Percentiles rank a stretch among this genome's conserved stretches.
Evolutionary conservation across 2,888 invertebrate species (phyloP).

Genomic region (Carabus problematicus): DNA sequence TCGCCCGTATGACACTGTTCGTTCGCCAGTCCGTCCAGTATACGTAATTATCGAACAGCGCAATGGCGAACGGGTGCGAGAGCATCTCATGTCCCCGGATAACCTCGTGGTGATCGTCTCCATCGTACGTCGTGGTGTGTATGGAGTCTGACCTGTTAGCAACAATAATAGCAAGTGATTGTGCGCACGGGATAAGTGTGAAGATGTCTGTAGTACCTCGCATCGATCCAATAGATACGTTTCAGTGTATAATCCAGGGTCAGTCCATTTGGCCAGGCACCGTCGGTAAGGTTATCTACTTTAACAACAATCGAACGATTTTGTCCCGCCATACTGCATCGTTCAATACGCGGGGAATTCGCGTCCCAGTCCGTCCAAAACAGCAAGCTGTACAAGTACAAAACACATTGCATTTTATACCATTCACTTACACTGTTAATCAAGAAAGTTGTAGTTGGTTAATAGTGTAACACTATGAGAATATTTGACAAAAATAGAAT

Average conservation of each 20-base stretch:
- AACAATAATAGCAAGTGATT: no score
- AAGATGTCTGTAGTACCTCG: slow-evolving; percentile 60
- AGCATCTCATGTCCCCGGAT: slow-evolving; percentile 76
- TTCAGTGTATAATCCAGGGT: slow-evolving; percentile 77
- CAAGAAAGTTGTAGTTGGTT: no score
- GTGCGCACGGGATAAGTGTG: no score
- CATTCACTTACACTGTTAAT: no score
- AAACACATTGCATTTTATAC: no score
- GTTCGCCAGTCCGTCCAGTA: slow-evolving; percentile 96
- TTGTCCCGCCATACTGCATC: slow-evolving; percentile 80
- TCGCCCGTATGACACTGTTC: slow-evolving; percentile 84
- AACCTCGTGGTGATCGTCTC: slow-evolving; percentile 73
- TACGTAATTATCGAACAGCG: slow-evolving; percentile 83
- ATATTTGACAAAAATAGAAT: no score
- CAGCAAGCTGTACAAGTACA: slow-evolving; percentile 60
- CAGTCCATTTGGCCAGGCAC: slow-evolving; percentile 87
- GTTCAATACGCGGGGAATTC: slow-evolving; percentile 79
- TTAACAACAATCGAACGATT: slow-evolving; percentile 62
- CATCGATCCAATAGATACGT: slow-evolving; percentile 86
- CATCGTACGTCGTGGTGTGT: slow-evolving; percentile 83
- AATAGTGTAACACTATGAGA: no score
- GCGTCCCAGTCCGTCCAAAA: slow-evolving; percentile 93
- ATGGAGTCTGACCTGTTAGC: slow-evolving; percentile 79
- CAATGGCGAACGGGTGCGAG: slow-evolving; percentile 89
- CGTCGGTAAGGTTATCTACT: slow-evolving; percentile 65